Conservation (phyloP, 2,888 invertebrate species). For the Tineola bisselliella region DNA sequence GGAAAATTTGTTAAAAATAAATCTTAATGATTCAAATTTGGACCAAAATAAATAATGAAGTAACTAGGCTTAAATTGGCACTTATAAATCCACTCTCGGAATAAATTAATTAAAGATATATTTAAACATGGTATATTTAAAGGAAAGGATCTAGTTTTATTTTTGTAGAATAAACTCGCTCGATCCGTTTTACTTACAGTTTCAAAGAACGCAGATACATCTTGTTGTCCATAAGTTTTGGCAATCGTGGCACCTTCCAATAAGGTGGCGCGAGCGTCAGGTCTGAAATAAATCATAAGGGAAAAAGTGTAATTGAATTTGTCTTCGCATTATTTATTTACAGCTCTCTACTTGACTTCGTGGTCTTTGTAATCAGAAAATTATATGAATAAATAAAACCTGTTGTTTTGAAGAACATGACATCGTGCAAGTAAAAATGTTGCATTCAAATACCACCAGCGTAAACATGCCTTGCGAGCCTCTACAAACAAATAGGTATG, state of each 20-base stretch:
- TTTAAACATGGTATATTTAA: too few species aligned
- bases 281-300: slow-evolving; percentile 16
- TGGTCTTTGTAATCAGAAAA: too few species aligned
- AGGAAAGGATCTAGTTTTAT: neutral
- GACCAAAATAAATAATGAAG: too few species aligned
- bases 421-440: slow-evolving; percentile 48
- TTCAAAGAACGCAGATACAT: slow-evolving; percentile 49
- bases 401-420: slow-evolving; percentile 50
- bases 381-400: slow-evolving; percentile 20
- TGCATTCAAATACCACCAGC: slow-evolving; percentile 45
- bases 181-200: slow-evolving; percentile 30
- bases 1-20: too few species aligned
- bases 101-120: too few species aligned
- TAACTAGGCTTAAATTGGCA: too few species aligned
- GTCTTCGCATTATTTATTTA: neutral
- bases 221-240: slow-evolving; percentile 30
- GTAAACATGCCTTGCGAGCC: slow-evolving; percentile 35
- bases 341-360: too few species aligned
- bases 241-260: slow-evolving; percentile 37
- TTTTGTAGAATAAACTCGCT: neutral
- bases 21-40: too few species aligned
- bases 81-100: too few species aligned
- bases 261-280: slow-evolving; percentile 46
- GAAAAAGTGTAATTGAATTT: neutral
- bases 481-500: slow-evolving; percentile 25